Percentiles rank a stretch among this genome's conserved stretches.
phyloP scores from a whole-genome alignment of 2,113 vertebrate genomes.

The Zingel zingel region DNA sequence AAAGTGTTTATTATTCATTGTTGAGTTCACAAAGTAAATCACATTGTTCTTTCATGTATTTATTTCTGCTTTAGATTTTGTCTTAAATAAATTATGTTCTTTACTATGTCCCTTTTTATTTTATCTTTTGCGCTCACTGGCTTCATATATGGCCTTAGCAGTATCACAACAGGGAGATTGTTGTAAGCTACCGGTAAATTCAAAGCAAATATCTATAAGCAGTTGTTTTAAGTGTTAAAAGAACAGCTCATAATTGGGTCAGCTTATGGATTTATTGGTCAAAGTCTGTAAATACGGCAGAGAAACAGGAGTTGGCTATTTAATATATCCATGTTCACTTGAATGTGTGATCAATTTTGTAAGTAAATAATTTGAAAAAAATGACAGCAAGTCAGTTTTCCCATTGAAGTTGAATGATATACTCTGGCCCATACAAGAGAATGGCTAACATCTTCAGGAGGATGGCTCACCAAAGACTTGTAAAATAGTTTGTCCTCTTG shows the following conservation, averaged over 20 bases:
- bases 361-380: neutral
- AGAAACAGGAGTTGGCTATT: neutral
- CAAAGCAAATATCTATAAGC: neutral
- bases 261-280: neutral
- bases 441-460: constrained; percentile 11
- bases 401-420: neutral
- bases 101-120: constrained; percentile 46
- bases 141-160: neutral
- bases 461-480: constrained; percentile 36
- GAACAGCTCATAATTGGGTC: neutral
- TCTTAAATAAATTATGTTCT: constrained; percentile 86
- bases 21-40: constrained; percentile 68
- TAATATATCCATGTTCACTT: constrained; percentile 4
- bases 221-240: constrained; percentile 6
- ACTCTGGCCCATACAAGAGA: neutral
- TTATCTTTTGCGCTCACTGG: neutral
- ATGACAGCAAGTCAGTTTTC: constrained; percentile 1
- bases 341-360: constrained; percentile 5
- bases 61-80: constrained; percentile 82
- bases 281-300: neutral
- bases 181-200: neutral
- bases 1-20: constrained; percentile 73
- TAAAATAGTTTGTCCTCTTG: constrained; percentile 16
- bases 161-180: neutral
- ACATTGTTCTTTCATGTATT: constrained; percentile 78